Conservation (phyloP, 2,797 vertebrate species). For the Hephaestus fuliginosus region DNA sequence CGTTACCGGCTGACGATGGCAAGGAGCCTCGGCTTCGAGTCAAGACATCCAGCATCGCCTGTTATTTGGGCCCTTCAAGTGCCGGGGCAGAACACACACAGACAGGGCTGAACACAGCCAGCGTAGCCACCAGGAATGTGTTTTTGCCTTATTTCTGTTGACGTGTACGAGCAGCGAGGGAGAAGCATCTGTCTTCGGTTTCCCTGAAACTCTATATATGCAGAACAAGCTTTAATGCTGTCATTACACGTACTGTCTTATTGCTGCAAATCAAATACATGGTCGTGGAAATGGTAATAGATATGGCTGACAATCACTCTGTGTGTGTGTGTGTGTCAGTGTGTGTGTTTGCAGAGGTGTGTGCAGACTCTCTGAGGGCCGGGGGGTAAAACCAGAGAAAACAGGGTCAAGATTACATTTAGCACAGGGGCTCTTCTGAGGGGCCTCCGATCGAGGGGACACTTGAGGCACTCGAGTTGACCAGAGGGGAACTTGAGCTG, state of each 20-base stretch:
- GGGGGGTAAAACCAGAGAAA: neutral
- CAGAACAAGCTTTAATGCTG: slow-evolving; percentile 75
- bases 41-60: slow-evolving; percentile 61
- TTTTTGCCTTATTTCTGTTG: slow-evolving; percentile 73
- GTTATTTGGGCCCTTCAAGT: slow-evolving; percentile 59
- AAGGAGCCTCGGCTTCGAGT: slow-evolving; percentile 68
- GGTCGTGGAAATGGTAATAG: slow-evolving; percentile 46
- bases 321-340: slow-evolving; percentile 1
- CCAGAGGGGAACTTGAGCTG: neutral
- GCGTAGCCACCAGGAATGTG: slow-evolving; percentile 76
- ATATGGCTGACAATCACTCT: slow-evolving; percentile 44
- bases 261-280: slow-evolving; percentile 63
- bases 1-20: slow-evolving; percentile 75
- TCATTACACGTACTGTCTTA: slow-evolving; percentile 64
- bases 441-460: neutral
- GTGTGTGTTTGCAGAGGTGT: slow-evolving; percentile 14
- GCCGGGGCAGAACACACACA: slow-evolving; percentile 67
- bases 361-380: neutral
- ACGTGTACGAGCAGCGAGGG: slow-evolving; percentile 58
- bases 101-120: slow-evolving; percentile 54
- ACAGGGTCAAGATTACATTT: neutral
- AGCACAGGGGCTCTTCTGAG: neutral
- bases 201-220: slow-evolving; percentile 71
- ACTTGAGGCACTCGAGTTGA: neutral
- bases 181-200: slow-evolving; percentile 78